Base-by-base conservation (phyloP, 2,797 vertebrate species). In the Megalops cyprinoides region DNA sequence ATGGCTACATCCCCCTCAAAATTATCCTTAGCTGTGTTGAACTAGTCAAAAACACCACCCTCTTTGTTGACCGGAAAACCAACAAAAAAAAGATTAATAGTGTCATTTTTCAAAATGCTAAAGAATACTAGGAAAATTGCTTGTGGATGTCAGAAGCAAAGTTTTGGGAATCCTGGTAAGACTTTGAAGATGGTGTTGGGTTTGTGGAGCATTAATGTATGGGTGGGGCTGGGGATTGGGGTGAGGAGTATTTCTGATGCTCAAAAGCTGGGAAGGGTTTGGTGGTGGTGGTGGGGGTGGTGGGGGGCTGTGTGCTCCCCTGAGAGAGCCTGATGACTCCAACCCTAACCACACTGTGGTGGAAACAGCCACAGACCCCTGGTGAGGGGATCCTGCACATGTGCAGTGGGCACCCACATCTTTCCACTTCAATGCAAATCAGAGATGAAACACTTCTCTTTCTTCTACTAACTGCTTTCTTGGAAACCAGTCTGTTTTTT, bases 401-500 rank as follows among this genome's bases (percentile, higher is more conserved):
- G 79, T 25, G 71, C 42, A 31, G 31, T 8, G 55, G 58, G 31
- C 37, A 37, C 79, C 79, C 55, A 71, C 67, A 25, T 75, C 79
- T 75, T 75, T 80, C 73, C 73, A 75, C 28, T 75, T 80, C 55
- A 75, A 55, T 65, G 42, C 62, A 73, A 80, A 56, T 80, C 48
- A 65, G 20, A 48, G 55, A 74, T 74, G 46, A 75, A 74, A 73
- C 69, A 25, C 51, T 25, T 80, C 53, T 46, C 79, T 60, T 80
- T 60, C 42, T 75, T 80, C 71, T 75, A 34, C 31, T 49, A 44
- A 25, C 28, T 12, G 55, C 56, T 7, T 80, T 80, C 79, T 80
- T 76, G 79, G 79, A 80, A 80, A 55, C 55, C 15, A 37, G 31
- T 75, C 79, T 62, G 73, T 62, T 75, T 80, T 69, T 80, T 74